Conservation (phyloP, 2,797 vertebrate species). For the Chromobotia macracanthus region DNA sequence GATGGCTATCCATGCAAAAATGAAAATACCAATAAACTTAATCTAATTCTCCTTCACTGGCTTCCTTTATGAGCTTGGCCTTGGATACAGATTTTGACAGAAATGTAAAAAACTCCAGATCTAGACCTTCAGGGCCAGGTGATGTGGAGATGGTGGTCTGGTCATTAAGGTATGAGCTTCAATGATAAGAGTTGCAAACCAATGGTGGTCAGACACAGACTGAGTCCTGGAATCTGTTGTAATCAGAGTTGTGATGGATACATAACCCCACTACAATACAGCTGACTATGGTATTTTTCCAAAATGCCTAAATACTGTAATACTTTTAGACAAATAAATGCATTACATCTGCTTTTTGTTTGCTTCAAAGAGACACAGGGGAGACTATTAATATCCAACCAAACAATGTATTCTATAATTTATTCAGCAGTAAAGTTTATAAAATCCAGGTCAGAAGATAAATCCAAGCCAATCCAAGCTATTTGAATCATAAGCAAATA, state of each 20-base stretch:
- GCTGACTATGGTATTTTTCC: too few species aligned
- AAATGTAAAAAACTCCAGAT: constrained; percentile 37
- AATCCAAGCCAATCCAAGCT: not conserved
- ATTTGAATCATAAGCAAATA: not conserved
- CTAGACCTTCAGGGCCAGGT: constrained; percentile 37
- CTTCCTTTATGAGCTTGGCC: constrained; percentile 49
- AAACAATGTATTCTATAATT: not conserved
- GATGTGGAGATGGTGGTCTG: constrained; percentile 31
- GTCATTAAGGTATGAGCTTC: constrained; percentile 15
- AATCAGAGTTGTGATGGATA: not conserved
- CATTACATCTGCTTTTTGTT: not conserved
- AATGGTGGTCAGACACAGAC: not conserved
- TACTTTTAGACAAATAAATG: not conserved
- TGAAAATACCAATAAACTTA: constrained; percentile 52
- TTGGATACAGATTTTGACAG: constrained; percentile 41
- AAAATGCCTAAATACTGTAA: not conserved
- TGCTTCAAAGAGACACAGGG: not conserved
- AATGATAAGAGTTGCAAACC: not conserved
- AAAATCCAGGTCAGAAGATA: not conserved
- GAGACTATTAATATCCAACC: not conserved
- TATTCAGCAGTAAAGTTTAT: not conserved
- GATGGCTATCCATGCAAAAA: constrained; percentile 50
- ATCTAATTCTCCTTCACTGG: constrained; percentile 50
- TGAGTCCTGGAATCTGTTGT: constrained; percentile 9
- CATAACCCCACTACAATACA: not conserved